These are phyloP conservation scores for Drosophila repleta DNA, from an alignment of 1,140 invertebrate genomes.

Conservation along the genomic window DNA sequence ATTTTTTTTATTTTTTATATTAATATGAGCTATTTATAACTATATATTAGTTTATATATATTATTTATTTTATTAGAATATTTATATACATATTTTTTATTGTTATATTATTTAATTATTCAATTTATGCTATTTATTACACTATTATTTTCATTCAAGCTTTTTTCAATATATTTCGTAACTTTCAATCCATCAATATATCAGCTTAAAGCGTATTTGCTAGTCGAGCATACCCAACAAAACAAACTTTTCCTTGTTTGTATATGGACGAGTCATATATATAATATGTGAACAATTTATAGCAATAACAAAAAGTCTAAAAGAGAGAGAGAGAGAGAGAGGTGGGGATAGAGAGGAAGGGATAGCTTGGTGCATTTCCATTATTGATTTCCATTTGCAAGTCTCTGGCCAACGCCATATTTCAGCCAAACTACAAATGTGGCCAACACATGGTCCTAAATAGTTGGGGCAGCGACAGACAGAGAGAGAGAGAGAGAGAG, in stretches of 20 bases:
- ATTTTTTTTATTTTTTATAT: no score
- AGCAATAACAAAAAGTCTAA: slow-evolving; percentile 17
- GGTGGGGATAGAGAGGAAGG: background rate
- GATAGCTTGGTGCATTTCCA: slow-evolving; percentile 42
- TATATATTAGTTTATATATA: no score
- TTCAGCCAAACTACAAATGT: slow-evolving; percentile 26
- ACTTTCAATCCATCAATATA: no score
- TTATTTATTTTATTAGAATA: no score
- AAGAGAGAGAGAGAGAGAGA: background rate
- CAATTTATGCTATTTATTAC: no score
- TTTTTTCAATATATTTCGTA: no score
- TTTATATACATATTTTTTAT: no score
- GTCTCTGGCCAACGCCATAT: slow-evolving; percentile 32
- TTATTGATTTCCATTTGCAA: slow-evolving; percentile 72
- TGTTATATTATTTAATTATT: no score
- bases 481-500: no score
- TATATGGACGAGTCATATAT: slow-evolving; percentile 3
- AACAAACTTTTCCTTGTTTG: background rate
- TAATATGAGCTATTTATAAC: no score
- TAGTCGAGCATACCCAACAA: background rate
- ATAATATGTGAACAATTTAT: slow-evolving; percentile 23
- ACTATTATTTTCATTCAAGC: no score
- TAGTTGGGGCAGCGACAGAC: background rate
- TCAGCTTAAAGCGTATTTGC: background rate
- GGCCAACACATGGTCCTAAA: slow-evolving; percentile 16